Conservation (phyloP, 2,113 vertebrate species). For the Diphyllodes magnificus region DNA sequence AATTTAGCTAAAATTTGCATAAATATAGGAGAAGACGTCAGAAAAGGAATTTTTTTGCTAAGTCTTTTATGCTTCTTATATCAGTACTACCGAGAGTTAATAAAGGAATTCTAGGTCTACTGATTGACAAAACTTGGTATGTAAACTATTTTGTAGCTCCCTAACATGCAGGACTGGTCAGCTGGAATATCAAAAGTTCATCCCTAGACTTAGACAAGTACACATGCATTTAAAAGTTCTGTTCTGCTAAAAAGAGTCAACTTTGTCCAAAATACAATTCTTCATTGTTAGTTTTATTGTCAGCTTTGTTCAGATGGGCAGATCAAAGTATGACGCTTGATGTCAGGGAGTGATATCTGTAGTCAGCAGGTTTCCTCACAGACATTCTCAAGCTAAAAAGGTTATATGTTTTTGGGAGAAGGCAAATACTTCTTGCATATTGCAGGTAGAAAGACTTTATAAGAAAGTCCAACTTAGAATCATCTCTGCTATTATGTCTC, state of each 20-base stretch:
- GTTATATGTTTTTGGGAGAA: not conserved
- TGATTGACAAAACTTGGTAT: not conserved
- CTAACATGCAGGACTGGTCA: not conserved
- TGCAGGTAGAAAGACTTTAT: not conserved
- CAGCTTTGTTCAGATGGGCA: not conserved
- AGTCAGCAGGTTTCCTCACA: not conserved
- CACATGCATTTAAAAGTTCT: not conserved
- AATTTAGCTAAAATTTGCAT: not conserved
- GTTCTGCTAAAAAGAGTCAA: not conserved
- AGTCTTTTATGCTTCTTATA: not conserved
- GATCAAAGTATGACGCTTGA: not conserved
- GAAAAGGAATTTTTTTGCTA: not conserved
- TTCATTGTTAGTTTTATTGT: not conserved
- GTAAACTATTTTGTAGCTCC: not conserved
- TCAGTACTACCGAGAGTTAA: not conserved
- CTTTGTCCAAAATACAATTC: not conserved
- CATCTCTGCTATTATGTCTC: not conserved
- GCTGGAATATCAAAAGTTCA: not conserved
- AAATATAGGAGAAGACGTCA: not conserved
- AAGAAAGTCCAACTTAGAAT: not conserved
- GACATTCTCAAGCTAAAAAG: not conserved
- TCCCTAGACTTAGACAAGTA: not conserved
- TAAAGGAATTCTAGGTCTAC: not conserved
- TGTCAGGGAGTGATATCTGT: not conserved
- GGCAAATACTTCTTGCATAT: not conserved